phyloP scores from a whole-genome alignment of 2,888 invertebrate species.

The Malthinus seriepunctatus region DNA sequence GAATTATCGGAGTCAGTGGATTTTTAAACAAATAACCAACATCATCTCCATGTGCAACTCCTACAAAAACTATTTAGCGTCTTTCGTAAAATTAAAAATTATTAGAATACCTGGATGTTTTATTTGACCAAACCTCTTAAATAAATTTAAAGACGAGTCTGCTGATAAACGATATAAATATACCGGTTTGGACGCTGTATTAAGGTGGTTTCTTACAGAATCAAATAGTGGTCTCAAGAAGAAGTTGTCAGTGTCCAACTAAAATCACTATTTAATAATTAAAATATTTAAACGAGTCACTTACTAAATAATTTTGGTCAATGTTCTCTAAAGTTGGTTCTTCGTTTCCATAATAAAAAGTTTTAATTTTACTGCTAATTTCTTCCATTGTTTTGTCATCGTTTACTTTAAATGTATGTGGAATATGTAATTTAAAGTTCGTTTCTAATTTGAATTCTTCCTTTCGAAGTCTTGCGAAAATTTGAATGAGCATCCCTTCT shows the following conservation, averaged over 20 bases:
- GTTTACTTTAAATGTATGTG: conserved; percentile 43
- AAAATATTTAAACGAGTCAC: too few relatives aligned
- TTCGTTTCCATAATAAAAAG: conserved; percentile 54
- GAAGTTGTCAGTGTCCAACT: conserved; percentile 47
- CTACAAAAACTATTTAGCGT: conserved; percentile 30
- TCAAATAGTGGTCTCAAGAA: conserved; percentile 40
- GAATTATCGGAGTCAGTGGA: conserved; percentile 27
- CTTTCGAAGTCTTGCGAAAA: conserved; percentile 10
- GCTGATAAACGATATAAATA: conserved; percentile 44
- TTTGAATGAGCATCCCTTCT: conserved; percentile 48
- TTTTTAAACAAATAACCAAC: conserved; percentile 42
- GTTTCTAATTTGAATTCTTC: not conserved
- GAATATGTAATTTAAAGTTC: conserved; percentile 49
- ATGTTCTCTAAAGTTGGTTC: conserved; percentile 49
- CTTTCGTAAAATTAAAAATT: not conserved
- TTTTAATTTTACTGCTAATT: conserved; percentile 41
- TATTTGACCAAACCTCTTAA: conserved; percentile 32
- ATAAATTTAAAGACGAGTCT: conserved; percentile 34
- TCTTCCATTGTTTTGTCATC: not conserved
- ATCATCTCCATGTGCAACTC: conserved; percentile 42
- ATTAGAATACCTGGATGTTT: conserved; percentile 35
- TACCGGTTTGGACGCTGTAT: conserved; percentile 38
- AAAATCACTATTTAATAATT: conserved; percentile 24
- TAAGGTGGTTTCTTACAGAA: conserved; percentile 35
- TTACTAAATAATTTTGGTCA: conserved; percentile 29